Evolutionary conservation across 2,888 invertebrate genomes (phyloP), one percentile per base, ranked within the genome.

Genomic region (Zonitis immaculata): DNA sequence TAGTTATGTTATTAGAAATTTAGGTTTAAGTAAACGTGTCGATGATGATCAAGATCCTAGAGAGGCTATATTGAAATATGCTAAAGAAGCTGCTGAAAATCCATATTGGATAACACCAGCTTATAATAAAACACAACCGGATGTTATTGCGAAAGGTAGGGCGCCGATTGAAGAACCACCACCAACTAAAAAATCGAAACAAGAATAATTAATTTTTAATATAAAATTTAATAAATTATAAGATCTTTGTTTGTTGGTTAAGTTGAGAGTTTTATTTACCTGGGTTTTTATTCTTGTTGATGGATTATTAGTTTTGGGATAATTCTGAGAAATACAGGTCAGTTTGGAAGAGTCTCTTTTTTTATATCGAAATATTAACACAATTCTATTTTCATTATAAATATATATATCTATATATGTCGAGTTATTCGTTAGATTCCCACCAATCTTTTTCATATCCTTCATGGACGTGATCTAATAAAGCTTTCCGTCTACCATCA

Each of bases 391-490:
- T 35, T n/a, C n/a, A n/a, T n/a, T n/a, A n/a, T n/a, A n/a, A n/a
- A n/a, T n/a, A n/a, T n/a, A n/a, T 18, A 11, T 35, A 35, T 5
- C 16, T 8, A 35, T 35, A 35, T 35, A 35, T 35, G 16, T 2
- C 22, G 44, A 43, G 27, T 83, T 82, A 90, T 82, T 92, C 92
- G 77, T 88, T 90, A 77, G 91, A 95, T 71, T 91, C 91, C 98
- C 98, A 98, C 88, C 94, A 90, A 74, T 97, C 97, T 79, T 94
- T 95, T 76, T 99, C 98, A 76, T 97, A 96, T 56, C 99, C 99
- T 80, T 99, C 99, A 76, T 96, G 92, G 35, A 99, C 98, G 77
- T 99, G 99, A 74, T 95, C 94, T 66, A 99, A 80, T 65, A 99
- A 81, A 57, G 94, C 95, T 79, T 93, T 92, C 66, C 98, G 86